Evolutionary conservation across 2,113 vertebrate species (phyloP).

Genomic region (Gymnogyps californianus): DNA sequence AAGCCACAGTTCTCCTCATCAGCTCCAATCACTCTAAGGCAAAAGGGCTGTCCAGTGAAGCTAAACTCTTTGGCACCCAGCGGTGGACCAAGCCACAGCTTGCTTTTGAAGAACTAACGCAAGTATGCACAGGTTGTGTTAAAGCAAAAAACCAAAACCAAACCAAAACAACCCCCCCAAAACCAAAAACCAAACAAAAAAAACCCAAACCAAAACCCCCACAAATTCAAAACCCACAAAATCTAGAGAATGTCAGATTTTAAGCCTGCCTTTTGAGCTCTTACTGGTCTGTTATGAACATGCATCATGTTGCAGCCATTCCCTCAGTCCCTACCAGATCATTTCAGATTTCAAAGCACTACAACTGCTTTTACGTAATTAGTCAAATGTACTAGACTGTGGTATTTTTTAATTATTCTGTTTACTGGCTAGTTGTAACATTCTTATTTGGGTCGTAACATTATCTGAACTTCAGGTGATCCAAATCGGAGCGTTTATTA

Average conservation of each 20-base stretch:
- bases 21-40: fast-evolving
- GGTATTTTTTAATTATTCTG: background rate
- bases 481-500: background rate
- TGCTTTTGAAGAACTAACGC: background rate
- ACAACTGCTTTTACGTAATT: background rate
- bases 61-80: background rate
- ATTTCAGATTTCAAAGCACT: background rate
- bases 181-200: too few species aligned
- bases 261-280: background rate
- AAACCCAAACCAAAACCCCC: too few species aligned
- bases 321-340: background rate
- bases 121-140: background rate
- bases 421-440: background rate
- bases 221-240: background rate
- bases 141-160: background rate
- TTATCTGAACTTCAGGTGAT: background rate
- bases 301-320: background rate
- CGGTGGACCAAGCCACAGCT: background rate
- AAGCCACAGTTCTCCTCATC: background rate
- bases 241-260: background rate
- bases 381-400: background rate
- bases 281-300: background rate
- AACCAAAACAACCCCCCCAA: background rate
- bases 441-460: background rate
- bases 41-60: background rate